Base-by-base conservation (phyloP, 2,888 invertebrate genomes). In the Agrochola litura region DNA sequence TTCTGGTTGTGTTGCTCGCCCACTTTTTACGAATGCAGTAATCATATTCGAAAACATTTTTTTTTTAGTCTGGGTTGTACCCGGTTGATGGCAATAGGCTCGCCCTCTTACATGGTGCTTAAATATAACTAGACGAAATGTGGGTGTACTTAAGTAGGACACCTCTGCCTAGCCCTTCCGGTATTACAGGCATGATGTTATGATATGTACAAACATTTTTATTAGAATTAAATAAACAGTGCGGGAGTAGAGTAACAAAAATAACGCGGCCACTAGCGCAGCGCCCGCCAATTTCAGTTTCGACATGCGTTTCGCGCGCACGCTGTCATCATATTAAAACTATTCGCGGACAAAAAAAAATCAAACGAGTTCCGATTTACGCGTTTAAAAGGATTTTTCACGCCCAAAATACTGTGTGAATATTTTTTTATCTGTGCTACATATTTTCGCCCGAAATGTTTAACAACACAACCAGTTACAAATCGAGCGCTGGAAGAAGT, bases 161-260 rank as follows among this genome's bases (percentile, higher is more conserved):
- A 49, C 5, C 2, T 30, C 14, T 22, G 14, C 49, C 9, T 22
- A 3, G 14, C 22, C 67, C 9, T 37, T 52, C 0, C 0, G 14
- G 22, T 30, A 49, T 14, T 19, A 30, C 66, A 30, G 14, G 49
- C 30, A 30, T 49, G 12, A 61, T 52, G 30, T 30, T 67, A 37
- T n/a, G 67, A 3, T 56, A 58, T 37, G 16, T 56, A n/a, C n/a
- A 41, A 16, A 16, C 58, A 92, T 93, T 93, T 91, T 93, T 93
- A 94, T 93, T 94, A 92, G 94, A 93, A 93, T 93, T 92, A 92
- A 92, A 93, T 94, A 94, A 94, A 95, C 93, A 93, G 85, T 82
- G 89, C 90, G 90, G 86, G 91, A 89, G 91, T 90, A 88, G 69
- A 81, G 92, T 88, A 95, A 93, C 94, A 95, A 95, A 96, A 96